Percentiles rank a stretch among this genome's conserved stretches.
Conservation (phyloP, 1,140 invertebrate species). For the Meloidogyne hapla region DNA sequence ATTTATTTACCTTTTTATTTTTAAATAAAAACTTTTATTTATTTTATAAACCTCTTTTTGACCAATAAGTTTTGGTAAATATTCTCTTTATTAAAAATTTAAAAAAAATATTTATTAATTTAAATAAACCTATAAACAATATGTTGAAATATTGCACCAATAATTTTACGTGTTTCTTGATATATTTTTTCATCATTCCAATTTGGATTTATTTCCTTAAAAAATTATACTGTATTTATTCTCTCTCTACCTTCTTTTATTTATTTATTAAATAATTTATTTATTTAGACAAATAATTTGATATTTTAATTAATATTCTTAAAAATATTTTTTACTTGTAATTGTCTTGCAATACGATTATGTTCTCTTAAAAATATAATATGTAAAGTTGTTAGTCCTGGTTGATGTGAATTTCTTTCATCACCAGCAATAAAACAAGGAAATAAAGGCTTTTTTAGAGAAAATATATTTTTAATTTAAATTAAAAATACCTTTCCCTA, state of each 20-base stretch:
- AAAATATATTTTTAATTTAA: neutral
- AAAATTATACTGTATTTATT: too few relatives aligned
- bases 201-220: constrained; percentile 65
- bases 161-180: constrained; percentile 75
- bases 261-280: too few relatives aligned
- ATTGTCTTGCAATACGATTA: constrained; percentile 77
- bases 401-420: constrained; percentile 87
- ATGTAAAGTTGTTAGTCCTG: constrained; percentile 71
- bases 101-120: neutral
- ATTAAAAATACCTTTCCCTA: constrained; percentile 19
- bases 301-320: neutral
- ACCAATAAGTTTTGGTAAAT: constrained; percentile 78
- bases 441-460: constrained; percentile 26
- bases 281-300: too few relatives aligned
- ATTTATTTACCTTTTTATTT: constrained; percentile 14
- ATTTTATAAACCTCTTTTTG: constrained; percentile 73
- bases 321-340: constrained; percentile 63
- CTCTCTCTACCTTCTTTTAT: too few relatives aligned
- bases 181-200: constrained; percentile 65
- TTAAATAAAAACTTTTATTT: neutral
- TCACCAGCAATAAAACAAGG: constrained; percentile 72
- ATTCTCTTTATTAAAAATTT: constrained; percentile 69
- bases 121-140: constrained; percentile 73
- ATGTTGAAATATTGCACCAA: constrained; percentile 81
- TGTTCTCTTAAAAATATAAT: constrained; percentile 75